Base-by-base conservation (phyloP, 2,797 vertebrate species). In the Chaetodon trifasciatus region DNA sequence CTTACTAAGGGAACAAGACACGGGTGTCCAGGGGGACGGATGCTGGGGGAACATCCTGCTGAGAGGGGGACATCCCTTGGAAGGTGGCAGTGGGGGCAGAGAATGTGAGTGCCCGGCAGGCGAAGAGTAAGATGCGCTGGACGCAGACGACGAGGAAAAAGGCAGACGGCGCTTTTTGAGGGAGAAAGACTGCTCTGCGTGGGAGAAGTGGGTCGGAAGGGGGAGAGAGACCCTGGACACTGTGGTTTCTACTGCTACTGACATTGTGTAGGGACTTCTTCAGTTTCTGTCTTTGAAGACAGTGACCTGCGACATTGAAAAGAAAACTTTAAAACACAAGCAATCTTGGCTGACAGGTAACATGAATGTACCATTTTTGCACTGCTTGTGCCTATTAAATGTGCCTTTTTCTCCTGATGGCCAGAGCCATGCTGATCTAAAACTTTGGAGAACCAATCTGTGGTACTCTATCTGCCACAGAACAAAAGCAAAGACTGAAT, bases 101-200 rank as follows among this genome's bases (percentile, higher is more conserved):
- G 95, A 96, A 62, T 82, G 90, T 13, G 95, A 95, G 17, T 94
- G 92, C 0, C 10, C 21, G 10, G 78, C 52, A 0, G 91, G 78
- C 5, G 95, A 91, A 1, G 93, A 94, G 67, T 52, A 77, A 5
- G 92, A 88, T 0, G 90, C 93, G 8, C 83, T 82, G 60, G 94
- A 94, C 0, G 78, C 49, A 0, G 91, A 93, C 0, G 79, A 88
- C 0, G 92, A 92, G 66, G 94, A 95, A 64, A 92, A 88, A 1
- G 91, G 94, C 9, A 88, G 81, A 3, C 89, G 87, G 0, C 96
- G 93, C 86, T 95, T 97, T 89, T 97, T 97, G 10, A 96, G 91
- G 35, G 97, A 97, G 88, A 98, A 97, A 49, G 96, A 96, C 85
- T 96, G 95, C 84, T 97, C 96, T 9, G 97, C 97, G 0, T 96